A percentile compares a stretch with the other conserved stretches of the same genome.
These are phyloP conservation scores for Glyphotaelius pellucidus DNA, from an alignment of 2,888 invertebrate species.

Conservation along the genomic window DNA sequence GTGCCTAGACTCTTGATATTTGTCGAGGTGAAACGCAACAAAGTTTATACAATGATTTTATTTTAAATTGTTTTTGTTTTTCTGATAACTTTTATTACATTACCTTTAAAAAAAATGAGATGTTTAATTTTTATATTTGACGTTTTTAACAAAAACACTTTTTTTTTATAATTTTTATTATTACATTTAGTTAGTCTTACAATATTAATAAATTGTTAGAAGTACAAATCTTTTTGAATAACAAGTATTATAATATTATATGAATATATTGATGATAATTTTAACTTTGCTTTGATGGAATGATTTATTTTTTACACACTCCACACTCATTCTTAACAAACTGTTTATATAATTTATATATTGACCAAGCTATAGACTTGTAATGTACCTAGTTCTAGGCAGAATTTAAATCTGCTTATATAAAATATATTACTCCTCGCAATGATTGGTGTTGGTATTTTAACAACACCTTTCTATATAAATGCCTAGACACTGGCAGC, in stretches of 20 bases:
- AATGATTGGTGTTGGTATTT: background rate
- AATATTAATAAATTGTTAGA: conserved; percentile 48
- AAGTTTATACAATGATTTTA: conserved; percentile 19
- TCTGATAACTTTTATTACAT: conserved; percentile 15
- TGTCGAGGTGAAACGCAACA: conserved; percentile 23
- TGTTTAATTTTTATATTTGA: conserved; percentile 31
- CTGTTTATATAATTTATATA: conserved; percentile 20
- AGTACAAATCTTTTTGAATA: conserved; percentile 46
- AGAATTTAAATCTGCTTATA: background rate
- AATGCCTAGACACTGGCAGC: background rate
- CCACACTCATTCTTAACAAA: background rate
- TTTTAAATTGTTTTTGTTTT: background rate
- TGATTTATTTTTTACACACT: background rate
- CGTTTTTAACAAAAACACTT: conserved; percentile 11
- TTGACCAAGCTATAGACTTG: conserved; percentile 34
- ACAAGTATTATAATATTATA: conserved; percentile 50
- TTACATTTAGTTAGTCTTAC: conserved; percentile 26
- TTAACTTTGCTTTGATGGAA: background rate
- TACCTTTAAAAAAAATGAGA: background rate
- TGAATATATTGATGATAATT: conserved; percentile 29
- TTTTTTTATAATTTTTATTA: conserved; percentile 17
- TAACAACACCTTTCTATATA: background rate
- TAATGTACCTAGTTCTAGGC: conserved; percentile 3
- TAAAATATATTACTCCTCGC: background rate
- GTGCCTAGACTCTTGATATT: background rate